phyloP scores from a whole-genome alignment of 2,113 vertebrate genomes.

The Chaetodon trifascialis region DNA sequence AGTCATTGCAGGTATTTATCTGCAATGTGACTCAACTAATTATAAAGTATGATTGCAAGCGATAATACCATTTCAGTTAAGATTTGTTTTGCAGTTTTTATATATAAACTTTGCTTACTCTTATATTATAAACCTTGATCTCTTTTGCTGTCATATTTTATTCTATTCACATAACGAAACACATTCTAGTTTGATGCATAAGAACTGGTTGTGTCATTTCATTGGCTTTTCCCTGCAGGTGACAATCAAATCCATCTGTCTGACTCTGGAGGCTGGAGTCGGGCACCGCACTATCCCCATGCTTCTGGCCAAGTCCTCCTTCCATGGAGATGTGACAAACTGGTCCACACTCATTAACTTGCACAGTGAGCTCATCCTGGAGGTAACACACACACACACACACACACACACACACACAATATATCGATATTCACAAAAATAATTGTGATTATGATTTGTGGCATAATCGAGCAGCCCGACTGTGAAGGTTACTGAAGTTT shows the following conservation, averaged over 20 bases:
- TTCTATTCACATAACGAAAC: neutral
- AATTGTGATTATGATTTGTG: no score
- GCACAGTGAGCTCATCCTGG: constrained; percentile 88
- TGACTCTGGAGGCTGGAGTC: constrained; percentile 96
- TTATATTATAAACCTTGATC: neutral
- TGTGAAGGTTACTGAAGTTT: neutral
- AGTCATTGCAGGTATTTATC: constrained; percentile 86
- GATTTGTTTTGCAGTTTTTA: neutral
- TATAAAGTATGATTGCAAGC: neutral
- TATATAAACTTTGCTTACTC: neutral
- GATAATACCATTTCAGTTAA: neutral
- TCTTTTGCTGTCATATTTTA: neutral
- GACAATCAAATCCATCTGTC: constrained; percentile 89
- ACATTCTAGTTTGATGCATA: neutral
- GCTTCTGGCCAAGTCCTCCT: constrained; percentile 94
- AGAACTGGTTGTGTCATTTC: neutral
- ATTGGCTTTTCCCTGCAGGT: constrained; percentile 65
- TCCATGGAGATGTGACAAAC: constrained; percentile 91
- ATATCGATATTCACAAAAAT: no score
- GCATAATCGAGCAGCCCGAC: no score
- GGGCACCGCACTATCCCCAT: constrained; percentile 97
- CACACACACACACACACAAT: no score
- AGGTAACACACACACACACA: constrained; percentile 87
- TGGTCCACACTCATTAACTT: constrained; percentile 96
- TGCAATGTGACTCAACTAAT: neutral